Percentiles rank a stretch among this genome's conserved stretches.
Conservation (phyloP, 2,888 invertebrate species). For the Drosophila picticornis region DNA sequence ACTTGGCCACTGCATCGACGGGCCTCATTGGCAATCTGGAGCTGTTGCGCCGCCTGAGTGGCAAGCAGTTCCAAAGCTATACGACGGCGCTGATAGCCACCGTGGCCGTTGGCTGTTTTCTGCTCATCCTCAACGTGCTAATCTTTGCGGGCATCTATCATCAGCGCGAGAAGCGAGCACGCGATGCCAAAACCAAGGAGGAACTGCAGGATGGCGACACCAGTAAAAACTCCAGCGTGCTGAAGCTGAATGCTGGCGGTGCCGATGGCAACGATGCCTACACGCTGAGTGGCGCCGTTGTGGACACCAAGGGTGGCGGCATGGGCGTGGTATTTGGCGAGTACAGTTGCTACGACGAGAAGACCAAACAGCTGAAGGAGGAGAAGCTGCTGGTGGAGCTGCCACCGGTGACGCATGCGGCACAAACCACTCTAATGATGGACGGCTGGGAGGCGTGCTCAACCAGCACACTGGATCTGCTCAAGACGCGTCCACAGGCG, state of each 20-base stretch:
- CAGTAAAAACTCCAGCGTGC: conserved; percentile 82
- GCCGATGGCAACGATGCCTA: conserved; percentile 64
- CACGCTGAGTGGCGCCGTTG: conserved; percentile 63
- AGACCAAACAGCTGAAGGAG: conserved; percentile 85
- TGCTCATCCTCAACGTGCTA: conserved; percentile 92
- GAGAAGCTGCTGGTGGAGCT: conserved; percentile 89
- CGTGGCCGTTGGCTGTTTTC: conserved; percentile 93
- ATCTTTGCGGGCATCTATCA: conserved; percentile 96
- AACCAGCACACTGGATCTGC: conserved; percentile 81
- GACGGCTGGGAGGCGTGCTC: conserved; percentile 76
- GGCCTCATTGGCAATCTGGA: conserved; percentile 87
- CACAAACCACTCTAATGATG: conserved; percentile 66
- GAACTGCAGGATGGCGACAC: conserved; percentile 88
- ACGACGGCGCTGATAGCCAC: conserved; percentile 95
- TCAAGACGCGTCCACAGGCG: conserved; percentile 75
- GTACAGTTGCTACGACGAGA: conserved; percentile 89
- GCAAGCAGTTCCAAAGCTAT: conserved; percentile 93
- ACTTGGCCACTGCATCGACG: conserved; percentile 82
- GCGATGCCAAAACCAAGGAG: conserved; percentile 91
- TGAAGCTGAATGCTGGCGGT: conserved; percentile 78
- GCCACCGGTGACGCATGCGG: conserved; percentile 68
- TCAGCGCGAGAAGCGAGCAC: conserved; percentile 89
- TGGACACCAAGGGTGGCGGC: conserved; percentile 70
- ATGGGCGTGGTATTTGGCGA: conserved; percentile 86
- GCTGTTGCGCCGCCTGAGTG: conserved; percentile 90